Percentiles rank a stretch among this genome's conserved stretches.
Conservation (phyloP, 2,797 vertebrate species). For the Perdix hodgsoniae region DNA sequence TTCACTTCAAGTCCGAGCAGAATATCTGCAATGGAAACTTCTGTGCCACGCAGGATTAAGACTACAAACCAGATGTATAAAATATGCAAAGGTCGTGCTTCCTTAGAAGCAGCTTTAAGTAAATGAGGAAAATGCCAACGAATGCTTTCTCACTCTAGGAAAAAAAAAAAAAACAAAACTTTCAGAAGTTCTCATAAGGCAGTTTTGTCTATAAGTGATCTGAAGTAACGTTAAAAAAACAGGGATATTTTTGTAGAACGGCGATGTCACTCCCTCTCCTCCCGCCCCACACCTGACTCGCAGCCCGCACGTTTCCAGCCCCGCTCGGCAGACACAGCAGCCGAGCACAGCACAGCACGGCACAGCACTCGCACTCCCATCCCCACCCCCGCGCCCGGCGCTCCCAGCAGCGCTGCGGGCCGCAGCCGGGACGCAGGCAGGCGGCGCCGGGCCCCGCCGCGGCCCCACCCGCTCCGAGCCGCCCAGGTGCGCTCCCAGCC, state of each 20-base stretch:
- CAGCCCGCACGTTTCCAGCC: background rate
- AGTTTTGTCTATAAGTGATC: background rate
- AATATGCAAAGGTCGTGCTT: slow-evolving; percentile 7
- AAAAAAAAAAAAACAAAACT: background rate
- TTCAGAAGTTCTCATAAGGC: background rate
- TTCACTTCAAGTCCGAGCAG: background rate
- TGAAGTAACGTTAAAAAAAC: rapidly evolving
- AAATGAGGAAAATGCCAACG: background rate
- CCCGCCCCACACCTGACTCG: background rate
- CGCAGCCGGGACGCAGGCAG: no score
- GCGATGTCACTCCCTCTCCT: background rate
- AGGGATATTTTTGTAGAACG: background rate
- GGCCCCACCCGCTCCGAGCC: background rate
- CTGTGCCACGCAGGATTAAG: slow-evolving; percentile 32
- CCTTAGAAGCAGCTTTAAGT: background rate
- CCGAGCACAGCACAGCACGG: background rate
- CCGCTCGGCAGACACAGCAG: background rate
- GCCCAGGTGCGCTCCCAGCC: background rate
- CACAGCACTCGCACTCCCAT: no score
- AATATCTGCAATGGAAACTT: slow-evolving; percentile 39
- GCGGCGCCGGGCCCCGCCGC: no score
- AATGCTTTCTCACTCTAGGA: background rate
- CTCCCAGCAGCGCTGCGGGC: no score
- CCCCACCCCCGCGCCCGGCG: no score
- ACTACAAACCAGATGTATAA: background rate